Conservation (phyloP, 2,797 vertebrate genomes). For the Borostomias antarcticus region DNA sequence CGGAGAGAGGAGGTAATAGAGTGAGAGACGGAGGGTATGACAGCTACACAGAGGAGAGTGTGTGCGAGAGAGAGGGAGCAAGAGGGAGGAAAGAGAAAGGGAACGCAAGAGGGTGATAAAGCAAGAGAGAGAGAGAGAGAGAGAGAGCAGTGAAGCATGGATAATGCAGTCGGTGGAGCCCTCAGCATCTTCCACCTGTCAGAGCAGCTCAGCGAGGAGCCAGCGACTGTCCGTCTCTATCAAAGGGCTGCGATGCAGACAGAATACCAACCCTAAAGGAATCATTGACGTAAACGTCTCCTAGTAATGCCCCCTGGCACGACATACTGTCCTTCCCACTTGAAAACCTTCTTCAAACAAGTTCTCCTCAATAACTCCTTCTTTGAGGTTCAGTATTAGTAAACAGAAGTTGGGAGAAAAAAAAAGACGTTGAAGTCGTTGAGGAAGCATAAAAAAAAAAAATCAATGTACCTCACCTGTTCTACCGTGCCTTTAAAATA, state of each 20-base stretch:
- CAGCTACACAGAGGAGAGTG: no score
- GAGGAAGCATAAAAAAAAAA: background rate
- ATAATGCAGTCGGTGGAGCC: constrained; percentile 63
- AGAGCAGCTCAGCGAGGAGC: constrained; percentile 49
- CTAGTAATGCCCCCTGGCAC: constrained; percentile 30
- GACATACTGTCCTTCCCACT: constrained; percentile 23
- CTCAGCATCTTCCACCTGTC: constrained; percentile 66
- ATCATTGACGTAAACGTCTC: constrained; percentile 44
- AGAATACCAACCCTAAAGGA: constrained; percentile 23
- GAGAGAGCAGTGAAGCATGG: constrained; percentile 55
- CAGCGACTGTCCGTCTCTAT: constrained; percentile 53
- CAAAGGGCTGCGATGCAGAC: constrained; percentile 52
- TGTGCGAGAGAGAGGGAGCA: background rate
- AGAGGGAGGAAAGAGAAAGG: background rate
- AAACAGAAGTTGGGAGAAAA: background rate
- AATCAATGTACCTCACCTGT: background rate
- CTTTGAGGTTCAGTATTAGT: no score
- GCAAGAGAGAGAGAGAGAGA: constrained; percentile 19
- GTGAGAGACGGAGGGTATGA: no score
- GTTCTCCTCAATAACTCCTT: no score
- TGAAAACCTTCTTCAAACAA: background rate
- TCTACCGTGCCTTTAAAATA: no score
- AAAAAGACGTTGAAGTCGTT: no score
- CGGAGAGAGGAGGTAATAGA: background rate
- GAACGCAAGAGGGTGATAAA: background rate